Evolutionary conservation across 2,113 vertebrate genomes (phyloP).

Genomic region (Scartelaos histophorus): DNA sequence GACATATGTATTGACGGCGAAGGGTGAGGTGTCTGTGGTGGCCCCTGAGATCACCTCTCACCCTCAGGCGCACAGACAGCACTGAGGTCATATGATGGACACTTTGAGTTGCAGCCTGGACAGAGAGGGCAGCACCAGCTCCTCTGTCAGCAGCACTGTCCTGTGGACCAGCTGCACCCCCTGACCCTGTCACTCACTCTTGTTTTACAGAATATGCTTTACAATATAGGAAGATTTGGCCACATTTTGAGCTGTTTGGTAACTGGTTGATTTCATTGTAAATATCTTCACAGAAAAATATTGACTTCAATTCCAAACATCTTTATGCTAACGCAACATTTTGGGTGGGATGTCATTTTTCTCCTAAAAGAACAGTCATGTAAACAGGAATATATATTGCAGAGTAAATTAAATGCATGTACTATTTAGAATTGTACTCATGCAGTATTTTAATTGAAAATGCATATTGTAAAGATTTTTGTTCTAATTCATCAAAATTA

Average conservation of each 20-base stretch:
- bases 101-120: conserved; percentile 83
- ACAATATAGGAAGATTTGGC: background rate
- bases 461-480: background rate
- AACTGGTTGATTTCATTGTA: conserved; percentile 65
- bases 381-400: background rate
- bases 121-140: conserved; percentile 81
- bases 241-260: conserved; percentile 84
- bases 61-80: conserved; percentile 77
- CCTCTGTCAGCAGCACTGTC: conserved; percentile 75
- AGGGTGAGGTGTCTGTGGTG: conserved; percentile 79
- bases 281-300: conserved; percentile 77
- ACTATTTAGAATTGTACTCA: background rate
- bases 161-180: conserved; percentile 82
- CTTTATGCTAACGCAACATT: conserved; percentile 80
- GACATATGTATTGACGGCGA: conserved; percentile 82
- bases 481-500: background rate
- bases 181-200: conserved; percentile 76
- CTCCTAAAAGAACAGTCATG: conserved; percentile 71
- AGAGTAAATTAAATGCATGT: background rate
- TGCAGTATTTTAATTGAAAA: background rate
- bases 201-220: no score
- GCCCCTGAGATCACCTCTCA: conserved; percentile 36
- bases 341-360: conserved; percentile 44
- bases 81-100: conserved; percentile 78
- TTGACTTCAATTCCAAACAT: conserved; percentile 85